Evolutionary conservation across 2,113 vertebrate species (phyloP), one percentile per base, ranked within the genome.

Genomic region (Callocephalon fimbriatum): DNA sequence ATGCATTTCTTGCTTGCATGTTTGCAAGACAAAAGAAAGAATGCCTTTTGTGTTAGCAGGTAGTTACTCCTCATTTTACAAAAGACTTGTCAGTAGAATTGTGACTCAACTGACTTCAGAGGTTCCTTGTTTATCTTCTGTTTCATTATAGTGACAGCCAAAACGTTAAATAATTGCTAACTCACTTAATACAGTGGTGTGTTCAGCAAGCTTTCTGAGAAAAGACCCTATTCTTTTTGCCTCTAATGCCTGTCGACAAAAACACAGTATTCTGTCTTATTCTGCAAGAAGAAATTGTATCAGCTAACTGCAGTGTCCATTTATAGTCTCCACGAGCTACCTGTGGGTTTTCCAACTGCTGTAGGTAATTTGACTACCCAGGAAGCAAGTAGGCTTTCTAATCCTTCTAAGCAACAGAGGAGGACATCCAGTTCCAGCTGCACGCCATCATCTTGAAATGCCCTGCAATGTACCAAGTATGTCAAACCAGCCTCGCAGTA

Each of bases 291-390:
- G 56, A 51, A 89, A 65, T 5, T 0, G 6, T 72, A 56, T 87
- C 56, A 61, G 2, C 73, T 65, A 75, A 56, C 80, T 91, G 47
- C 51, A 59, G 65, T 22, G 58, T 90, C 53, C 73, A 37, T 94
- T 91, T 95, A 56, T 93, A 72, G 89, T 32, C 66, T 87, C 70
- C 51, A 65, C 23, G 20, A 85, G 58, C 58, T 95, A 92, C 95
- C 92, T 94, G 47, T 85, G 76, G 86, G 65, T 81, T 89, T 92
- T 96, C 93, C 91, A 81, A 1, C 51, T 7, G 12, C 80, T 1
- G 5, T 81, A 62, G 76, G 91, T 96, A 93, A 94, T 93, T 87
- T 91, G 91, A 95, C 93, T 75, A 85, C 91, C 38, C 88, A 50
- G 56, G 77, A 81, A 91, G 72, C 47, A 73, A 80, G 93, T 65